Evolutionary conservation across 2,113 vertebrate species (phyloP), one percentile per base, ranked within the genome.

Genomic region (Laterallus jamaicensis): DNA sequence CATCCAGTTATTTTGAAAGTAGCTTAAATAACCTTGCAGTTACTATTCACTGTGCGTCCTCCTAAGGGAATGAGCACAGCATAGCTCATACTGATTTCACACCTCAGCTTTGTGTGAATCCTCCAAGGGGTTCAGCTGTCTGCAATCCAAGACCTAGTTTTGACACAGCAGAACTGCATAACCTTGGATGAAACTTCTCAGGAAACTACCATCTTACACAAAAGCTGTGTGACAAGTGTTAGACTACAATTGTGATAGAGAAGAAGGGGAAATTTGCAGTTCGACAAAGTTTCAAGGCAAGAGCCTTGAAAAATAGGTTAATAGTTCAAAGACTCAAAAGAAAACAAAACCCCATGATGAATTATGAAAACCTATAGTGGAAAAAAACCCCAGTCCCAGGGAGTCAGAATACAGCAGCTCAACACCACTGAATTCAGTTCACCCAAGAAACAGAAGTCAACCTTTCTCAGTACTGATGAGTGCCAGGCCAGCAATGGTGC

Each of bases 11-110:
- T 56, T 94, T 56, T n/a, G 28, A 67, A 91, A 89, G 58, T 12
- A 95, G 87, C 35, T 75, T 39, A 79, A 89, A 90, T 42, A 91
- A 96, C 87, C 92, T 90, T 95, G 84, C 62, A 90, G 78, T 24
- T 42, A 52, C 52, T 63, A 20, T 56, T 81, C 62, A 16, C 56
- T 37, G 18, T 2, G 12, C 12, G 20, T 47, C 56, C 95, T 86
- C 77, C 78, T 56, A 35, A 93, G 66, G 87, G 92, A 95, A 91
- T 35, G 3, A 1, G 83, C 47, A 73, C 49, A 83, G 52, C 49
- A 63, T 2, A 60, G 58, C 75, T 86, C 82, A 55, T 28, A 42
- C 79, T 42, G 70, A 75, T 69, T 91, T 94, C 95, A 95, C 95
- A 96, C 82, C 62, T 93, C 74, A 9, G 82, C 32, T 80, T 60